Conservation (phyloP, 2,113 vertebrate species). For the Coregonus clupeaformis region DNA sequence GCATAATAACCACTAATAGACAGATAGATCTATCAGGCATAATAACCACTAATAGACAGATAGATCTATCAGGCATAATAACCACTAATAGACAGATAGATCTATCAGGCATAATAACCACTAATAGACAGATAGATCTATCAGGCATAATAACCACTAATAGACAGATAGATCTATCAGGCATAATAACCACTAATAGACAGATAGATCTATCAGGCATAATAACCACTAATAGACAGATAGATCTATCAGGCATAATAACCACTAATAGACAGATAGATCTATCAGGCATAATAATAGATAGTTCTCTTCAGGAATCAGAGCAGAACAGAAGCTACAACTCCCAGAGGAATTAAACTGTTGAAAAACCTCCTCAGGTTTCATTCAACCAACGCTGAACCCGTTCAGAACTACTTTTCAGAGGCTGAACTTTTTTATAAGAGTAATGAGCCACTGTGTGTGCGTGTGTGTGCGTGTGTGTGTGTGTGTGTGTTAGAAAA, state of each 20-base stretch:
- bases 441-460: slow-evolving; percentile 23
- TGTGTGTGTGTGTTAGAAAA: slow-evolving; percentile 32
- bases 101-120: slow-evolving; percentile 15
- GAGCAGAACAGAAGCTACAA: slow-evolving; percentile 1
- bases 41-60: slow-evolving; percentile 25
- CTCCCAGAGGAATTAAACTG: slow-evolving; percentile 20
- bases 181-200: slow-evolving; percentile 13
- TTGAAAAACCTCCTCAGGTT: slow-evolving; percentile 26
- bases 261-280: no score
- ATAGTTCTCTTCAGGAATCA: slow-evolving; percentile 19
- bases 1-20: slow-evolving; percentile 25
- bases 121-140: neutral
- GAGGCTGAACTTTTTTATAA: slow-evolving; percentile 25
- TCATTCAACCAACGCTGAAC: slow-evolving; percentile 25
- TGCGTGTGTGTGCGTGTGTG: no score
- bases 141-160: slow-evolving; percentile 18
- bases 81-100: slow-evolving; percentile 13
- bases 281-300: slow-evolving; percentile 15
- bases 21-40: neutral
- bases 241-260: neutral
- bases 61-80: slow-evolving; percentile 6
- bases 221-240: slow-evolving; percentile 11
- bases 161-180: neutral
- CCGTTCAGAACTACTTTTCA: slow-evolving; percentile 25
- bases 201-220: neutral